These are phyloP conservation scores for Amblyjoppa fuscipennis DNA, from an alignment of 2,888 invertebrate genomes.

Conservation along the genomic window DNA sequence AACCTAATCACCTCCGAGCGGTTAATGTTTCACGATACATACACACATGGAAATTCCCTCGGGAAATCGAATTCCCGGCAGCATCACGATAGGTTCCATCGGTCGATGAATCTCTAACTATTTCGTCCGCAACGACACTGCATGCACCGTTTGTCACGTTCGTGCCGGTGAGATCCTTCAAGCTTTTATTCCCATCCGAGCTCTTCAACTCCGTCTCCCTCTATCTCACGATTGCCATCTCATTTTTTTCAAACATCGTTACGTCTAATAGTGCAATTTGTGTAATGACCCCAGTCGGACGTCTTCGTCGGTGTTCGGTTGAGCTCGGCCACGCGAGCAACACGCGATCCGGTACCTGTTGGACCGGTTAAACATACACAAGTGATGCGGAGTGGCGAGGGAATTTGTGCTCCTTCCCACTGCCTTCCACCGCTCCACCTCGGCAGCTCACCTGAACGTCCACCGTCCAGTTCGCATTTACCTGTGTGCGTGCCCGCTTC, in stretches of 20 bases:
- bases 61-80: neutral
- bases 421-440: slow-evolving; percentile 4
- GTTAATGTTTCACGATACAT: neutral
- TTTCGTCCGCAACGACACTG: slow-evolving; percentile 9
- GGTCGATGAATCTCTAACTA: slow-evolving; percentile 8
- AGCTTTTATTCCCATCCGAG: neutral
- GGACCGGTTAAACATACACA: slow-evolving; percentile 75
- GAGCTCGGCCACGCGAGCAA: slow-evolving; percentile 84
- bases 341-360: slow-evolving; percentile 83
- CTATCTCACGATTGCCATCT: slow-evolving; percentile 19
- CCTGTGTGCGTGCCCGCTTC: slow-evolving; percentile 48
- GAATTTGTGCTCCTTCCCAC: slow-evolving; percentile 59
- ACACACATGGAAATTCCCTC: neutral
- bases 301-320: slow-evolving; percentile 77
- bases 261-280: slow-evolving; percentile 82
- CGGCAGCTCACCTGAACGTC: slow-evolving; percentile 1
- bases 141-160: slow-evolving; percentile 36
- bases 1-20: neutral
- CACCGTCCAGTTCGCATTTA: slow-evolving; percentile 29
- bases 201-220: neutral
- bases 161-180: slow-evolving; percentile 3
- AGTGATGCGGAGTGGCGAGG: slow-evolving; percentile 49
- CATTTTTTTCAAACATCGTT: slow-evolving; percentile 61
- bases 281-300: slow-evolving; percentile 80
- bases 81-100: neutral